Evolutionary conservation across 2,888 invertebrate genomes (phyloP), one percentile per base, ranked within the genome.

Genomic region (Aleiodes alternator): DNA sequence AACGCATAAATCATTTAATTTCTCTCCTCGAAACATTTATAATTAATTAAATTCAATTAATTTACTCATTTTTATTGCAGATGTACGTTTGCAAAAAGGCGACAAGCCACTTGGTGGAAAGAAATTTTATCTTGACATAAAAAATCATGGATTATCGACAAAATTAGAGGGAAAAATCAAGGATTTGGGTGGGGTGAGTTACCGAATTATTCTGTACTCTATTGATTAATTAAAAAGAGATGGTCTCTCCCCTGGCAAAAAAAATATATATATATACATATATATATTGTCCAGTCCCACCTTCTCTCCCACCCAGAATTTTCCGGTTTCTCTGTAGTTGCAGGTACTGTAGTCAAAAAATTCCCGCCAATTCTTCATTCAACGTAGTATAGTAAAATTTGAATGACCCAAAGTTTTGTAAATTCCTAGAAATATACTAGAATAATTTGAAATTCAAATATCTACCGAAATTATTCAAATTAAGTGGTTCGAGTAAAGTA

Each of bases 71-170:
- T 71, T 73, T 64, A 50, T 86, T 85, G 34, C 80, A 89, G 88
- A 82, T 80, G 79, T 84, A 75, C 84, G 81, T 68, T 82, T 87
- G 78, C 83, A 90, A 81, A 92, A 90, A 83, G 90, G 91, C 81
- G 89, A 90, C 74, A 92, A 92, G 85, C 92, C 93, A 69, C 87
- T 95, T 87, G 92, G 92, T 84, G 92, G 93, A 89, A 94, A 93
- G 86, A 93, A 92, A 87, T 95, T 95, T 91, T 95, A 94, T 90
- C 92, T 95, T 92, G 94, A 95, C 87, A 92, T 95, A 84, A 93
- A 94, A 90, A 95, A 94, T 85, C 92, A 93, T 90, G 92, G 91
- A 82, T 89, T 93, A 73, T 91, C 93, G 78, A 90, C 91, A 84
- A 93, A 93, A 81, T 90, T 95, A 90, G 94, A 95, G 84, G 91